These are phyloP conservation scores for Hypotaenidia okinawae DNA, from an alignment of 2,797 vertebrate genomes.

Conservation along the genomic window DNA sequence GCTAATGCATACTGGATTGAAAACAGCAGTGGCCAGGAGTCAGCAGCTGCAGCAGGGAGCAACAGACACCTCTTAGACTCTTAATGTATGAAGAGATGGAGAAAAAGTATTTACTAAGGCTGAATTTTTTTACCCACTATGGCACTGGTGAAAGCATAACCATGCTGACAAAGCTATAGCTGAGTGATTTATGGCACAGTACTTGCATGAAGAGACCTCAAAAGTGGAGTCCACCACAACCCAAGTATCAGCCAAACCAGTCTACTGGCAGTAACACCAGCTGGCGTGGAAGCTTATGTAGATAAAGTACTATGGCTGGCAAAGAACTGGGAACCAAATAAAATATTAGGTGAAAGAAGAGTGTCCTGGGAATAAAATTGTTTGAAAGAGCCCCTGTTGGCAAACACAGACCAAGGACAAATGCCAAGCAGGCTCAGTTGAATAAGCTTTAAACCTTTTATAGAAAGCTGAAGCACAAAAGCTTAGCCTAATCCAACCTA, in stretches of 20 bases:
- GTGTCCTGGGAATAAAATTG: background rate
- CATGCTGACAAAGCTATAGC: background rate
- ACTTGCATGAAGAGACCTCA: background rate
- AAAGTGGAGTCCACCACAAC: background rate
- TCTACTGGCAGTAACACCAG: background rate
- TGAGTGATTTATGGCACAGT: background rate
- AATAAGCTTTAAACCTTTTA: slow-evolving; percentile 1
- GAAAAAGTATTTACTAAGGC: background rate
- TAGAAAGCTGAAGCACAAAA: slow-evolving; percentile 5
- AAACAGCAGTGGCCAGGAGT: background rate
- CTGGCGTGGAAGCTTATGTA: background rate
- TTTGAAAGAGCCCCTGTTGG: background rate
- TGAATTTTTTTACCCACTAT: background rate
- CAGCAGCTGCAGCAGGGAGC: background rate
- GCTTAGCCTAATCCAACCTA: background rate
- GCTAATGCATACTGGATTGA: background rate
- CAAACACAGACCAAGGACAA: background rate
- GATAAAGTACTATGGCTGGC: background rate
- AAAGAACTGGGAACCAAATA: background rate
- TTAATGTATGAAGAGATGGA: background rate
- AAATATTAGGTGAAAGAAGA: slow-evolving; percentile 18
- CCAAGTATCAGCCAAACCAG: background rate
- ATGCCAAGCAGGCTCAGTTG: background rate
- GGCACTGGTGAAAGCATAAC: background rate
- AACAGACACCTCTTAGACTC: background rate